These are phyloP conservation scores for Drosophila teissieri DNA, from an alignment of 1,140 invertebrate species.

Conservation along the genomic window DNA sequence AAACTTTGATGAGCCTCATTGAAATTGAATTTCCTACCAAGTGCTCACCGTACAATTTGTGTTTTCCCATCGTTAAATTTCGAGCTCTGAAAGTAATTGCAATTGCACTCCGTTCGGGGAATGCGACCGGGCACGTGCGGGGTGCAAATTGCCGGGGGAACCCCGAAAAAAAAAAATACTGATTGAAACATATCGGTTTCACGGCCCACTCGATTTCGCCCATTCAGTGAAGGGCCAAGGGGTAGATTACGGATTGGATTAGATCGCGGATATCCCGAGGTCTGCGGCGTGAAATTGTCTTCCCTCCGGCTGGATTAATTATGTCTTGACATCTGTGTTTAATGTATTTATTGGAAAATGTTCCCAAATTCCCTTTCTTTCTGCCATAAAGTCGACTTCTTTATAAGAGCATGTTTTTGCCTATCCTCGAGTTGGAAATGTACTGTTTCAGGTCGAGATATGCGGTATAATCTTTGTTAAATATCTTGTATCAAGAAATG, in stretches of 20 bases:
- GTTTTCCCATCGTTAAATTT: conserved; percentile 75
- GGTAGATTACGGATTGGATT: conserved; percentile 59
- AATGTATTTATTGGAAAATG: too few relatives aligned
- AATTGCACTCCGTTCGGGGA: conserved; percentile 46
- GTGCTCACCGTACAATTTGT: conserved; percentile 15
- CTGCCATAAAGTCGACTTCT: too few relatives aligned
- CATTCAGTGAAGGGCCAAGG: conserved; percentile 2
- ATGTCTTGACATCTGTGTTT: too few relatives aligned
- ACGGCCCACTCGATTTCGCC: neutral
- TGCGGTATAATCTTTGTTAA: too few relatives aligned
- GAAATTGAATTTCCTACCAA: conserved; percentile 53
- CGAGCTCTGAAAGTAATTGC: conserved; percentile 63
- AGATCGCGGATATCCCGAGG: neutral
- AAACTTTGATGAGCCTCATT: conserved; percentile 43
- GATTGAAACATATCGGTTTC: conserved; percentile 74
- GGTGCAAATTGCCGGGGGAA: conserved; percentile 59
- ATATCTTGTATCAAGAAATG: too few relatives aligned
- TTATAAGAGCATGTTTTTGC: too few relatives aligned
- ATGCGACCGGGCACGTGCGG: conserved; percentile 52
- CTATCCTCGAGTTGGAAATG: too few relatives aligned
- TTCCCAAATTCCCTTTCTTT: too few relatives aligned
- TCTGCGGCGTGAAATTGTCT: too few relatives aligned
- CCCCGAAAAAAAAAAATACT: conserved; percentile 4
- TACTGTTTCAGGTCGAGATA: too few relatives aligned
- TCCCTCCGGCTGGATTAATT: too few relatives aligned